phyloP scores from a whole-genome alignment of 1,140 invertebrate species.

The Diabrotica undecimpunctata region DNA sequence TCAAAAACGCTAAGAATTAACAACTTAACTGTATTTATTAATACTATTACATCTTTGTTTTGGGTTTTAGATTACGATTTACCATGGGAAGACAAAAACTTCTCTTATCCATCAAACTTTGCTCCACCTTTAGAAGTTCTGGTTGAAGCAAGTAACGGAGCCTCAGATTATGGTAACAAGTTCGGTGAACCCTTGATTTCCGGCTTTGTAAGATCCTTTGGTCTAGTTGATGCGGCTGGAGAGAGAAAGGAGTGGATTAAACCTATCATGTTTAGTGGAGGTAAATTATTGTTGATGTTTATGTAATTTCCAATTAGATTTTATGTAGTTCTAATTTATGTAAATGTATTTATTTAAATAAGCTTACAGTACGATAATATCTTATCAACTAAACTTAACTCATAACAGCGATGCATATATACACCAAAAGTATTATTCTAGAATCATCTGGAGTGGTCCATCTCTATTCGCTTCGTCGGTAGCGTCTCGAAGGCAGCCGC shows the following conservation, averaged over 20 bases:
- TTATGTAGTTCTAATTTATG: no score
- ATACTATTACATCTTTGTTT: not conserved
- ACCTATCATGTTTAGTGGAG: constrained; percentile 98
- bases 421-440: no score
- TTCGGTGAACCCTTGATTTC: constrained; percentile 93
- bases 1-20: no score
- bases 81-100: constrained; percentile 80
- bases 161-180: constrained; percentile 98
- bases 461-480: no score
- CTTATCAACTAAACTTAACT: no score
- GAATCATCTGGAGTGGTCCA: no score
- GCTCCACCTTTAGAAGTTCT: constrained; percentile 82
- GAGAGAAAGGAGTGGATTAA: constrained; percentile 91
- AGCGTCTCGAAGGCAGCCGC: no score
- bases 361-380: no score
- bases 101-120: constrained; percentile 84
- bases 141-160: constrained; percentile 95
- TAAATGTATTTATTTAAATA: no score
- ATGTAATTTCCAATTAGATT: no score
- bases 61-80: constrained; percentile 64
- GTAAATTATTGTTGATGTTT: not conserved
- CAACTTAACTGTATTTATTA: no score
- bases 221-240: constrained; percentile 62
- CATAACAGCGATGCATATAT: no score
- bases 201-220: constrained; percentile 91